Evolutionary conservation across 2,113 vertebrate species (phyloP).

Genomic region (Thermophis baileyi): DNA sequence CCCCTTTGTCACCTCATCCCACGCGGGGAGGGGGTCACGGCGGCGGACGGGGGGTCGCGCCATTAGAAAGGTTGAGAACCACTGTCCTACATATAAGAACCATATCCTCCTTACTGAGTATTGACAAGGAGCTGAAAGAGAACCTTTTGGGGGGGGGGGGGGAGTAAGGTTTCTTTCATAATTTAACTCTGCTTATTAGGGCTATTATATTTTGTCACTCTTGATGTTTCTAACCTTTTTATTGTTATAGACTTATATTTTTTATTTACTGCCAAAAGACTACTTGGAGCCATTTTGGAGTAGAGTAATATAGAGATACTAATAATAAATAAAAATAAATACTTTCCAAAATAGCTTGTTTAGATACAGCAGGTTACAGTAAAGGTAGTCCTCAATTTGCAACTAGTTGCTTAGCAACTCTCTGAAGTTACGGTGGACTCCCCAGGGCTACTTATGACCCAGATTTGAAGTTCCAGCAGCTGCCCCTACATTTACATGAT

Average conservation of each 20-base stretch:
- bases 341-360: background rate
- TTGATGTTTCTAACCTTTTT: background rate
- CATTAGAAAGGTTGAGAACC: no score
- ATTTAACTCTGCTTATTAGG: background rate
- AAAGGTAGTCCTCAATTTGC: background rate
- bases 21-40: no score
- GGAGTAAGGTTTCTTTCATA: background rate
- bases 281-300: background rate
- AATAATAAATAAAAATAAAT: background rate
- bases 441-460: background rate
- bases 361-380: background rate
- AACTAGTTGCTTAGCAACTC: background rate
- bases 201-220: background rate
- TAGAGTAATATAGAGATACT: background rate
- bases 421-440: background rate
- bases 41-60: no score
- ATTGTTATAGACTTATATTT: background rate
- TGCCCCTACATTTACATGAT: background rate
- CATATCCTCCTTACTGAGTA: background rate
- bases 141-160: background rate
- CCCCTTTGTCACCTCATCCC: no score
- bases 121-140: background rate
- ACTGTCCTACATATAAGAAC: background rate
- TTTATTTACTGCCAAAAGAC: background rate
- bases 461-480: background rate